Evolutionary conservation across 1,140 invertebrate genomes (phyloP), one percentile per base, ranked within the genome.

Genomic region (Bombus confusus): DNA sequence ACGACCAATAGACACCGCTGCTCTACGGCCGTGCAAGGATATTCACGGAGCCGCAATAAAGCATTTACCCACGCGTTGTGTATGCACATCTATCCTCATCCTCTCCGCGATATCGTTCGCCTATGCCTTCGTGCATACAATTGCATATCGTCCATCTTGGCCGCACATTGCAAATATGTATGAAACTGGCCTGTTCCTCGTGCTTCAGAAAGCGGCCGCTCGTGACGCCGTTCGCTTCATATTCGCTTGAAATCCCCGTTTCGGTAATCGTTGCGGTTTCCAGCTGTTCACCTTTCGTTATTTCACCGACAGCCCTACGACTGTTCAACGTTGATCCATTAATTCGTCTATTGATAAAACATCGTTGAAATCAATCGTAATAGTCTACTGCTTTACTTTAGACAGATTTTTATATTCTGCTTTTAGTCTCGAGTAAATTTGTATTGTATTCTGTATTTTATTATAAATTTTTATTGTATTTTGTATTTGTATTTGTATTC

Each of bases 51-150:
- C 81, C 75, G 92, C 91, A 91, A 93, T 93, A 93, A 93, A 94
- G 85, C 91, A 91, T 92, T 93, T 93, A 92, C 93, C 93, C 91
- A 93, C 92, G 92, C 92, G 90, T 83, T 88, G 62, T 82, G 73
- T 91, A 91, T 89, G 86, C 88, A 90, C 90, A 87, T 91, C 78
- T 87, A 87, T 84, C 83, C 87, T 71, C 85, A 87, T 89, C 84
- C 79, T 77, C 81, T 47, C 62, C 52, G 86, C 87, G 86, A 85
- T 87, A 85, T 85, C 76, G 73, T 80, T 69, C 77, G 77, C 86
- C 87, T 89, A 77, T 87, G 80, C 92, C 85, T 90, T 88, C 83
- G 80, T 88, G 86, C 87, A 91, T 88, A 91, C 87, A 87, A 90
- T 90, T 86, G 91, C 85, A 76, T 83, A 85, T 89, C 88, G 77